phyloP scores from a whole-genome alignment of 2,888 invertebrate species.

The Tetrapedia diversipes region DNA sequence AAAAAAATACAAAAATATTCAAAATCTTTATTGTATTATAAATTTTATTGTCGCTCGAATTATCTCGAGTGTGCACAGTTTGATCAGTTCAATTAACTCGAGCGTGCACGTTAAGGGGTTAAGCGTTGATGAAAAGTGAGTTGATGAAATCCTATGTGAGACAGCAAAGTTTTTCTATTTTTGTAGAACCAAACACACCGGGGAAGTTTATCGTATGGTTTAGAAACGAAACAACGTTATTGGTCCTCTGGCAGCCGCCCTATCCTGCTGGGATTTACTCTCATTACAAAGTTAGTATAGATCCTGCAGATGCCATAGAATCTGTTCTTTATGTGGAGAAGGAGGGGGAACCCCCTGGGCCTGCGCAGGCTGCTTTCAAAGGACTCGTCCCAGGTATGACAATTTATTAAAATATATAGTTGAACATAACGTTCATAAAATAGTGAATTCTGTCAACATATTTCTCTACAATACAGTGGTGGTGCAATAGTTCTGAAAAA shows the following conservation, averaged over 20 bases:
- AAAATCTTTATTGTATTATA: too few species aligned
- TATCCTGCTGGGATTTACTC: constrained; percentile 97
- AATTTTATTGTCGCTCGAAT: too few species aligned
- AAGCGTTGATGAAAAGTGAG: background rate
- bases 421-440: background rate
- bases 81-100: too few species aligned
- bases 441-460: background rate
- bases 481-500: too few species aligned
- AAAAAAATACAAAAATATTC: too few species aligned
- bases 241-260: constrained; percentile 97
- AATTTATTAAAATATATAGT: background rate
- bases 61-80: too few species aligned
- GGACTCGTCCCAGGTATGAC: constrained; percentile 90
- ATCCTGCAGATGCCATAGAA: constrained; percentile 94
- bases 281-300: constrained; percentile 96
- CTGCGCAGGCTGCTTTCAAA: constrained; percentile 97
- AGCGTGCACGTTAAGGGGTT: too few species aligned
- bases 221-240: constrained; percentile 95
- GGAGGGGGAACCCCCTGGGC: constrained; percentile 97
- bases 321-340: constrained; percentile 96
- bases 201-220: constrained; percentile 99
- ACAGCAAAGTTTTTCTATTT: constrained; percentile 8
- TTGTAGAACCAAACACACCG: constrained; percentile 95
- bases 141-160: background rate
- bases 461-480: too few species aligned